Evolutionary conservation across 2,888 invertebrate species (phyloP), one percentile per base, ranked within the genome.

Genomic region (Pristionchus arcanus): DNA sequence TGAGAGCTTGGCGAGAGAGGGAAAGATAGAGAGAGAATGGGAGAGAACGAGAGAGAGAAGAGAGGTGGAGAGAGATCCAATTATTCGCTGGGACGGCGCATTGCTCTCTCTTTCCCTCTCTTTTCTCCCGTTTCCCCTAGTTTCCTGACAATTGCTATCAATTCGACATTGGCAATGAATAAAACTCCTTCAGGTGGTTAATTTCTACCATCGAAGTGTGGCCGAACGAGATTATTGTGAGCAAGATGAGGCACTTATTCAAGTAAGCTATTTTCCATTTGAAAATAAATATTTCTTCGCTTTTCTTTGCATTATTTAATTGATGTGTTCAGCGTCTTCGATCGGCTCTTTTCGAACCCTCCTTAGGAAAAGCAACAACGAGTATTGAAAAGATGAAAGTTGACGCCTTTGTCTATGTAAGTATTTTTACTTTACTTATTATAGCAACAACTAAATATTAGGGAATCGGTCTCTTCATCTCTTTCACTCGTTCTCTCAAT

Each of bases 191-290:
- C 28, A 81, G 81, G 49, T 28, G 0, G 16, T 81, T 28, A 49
- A 13, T 16, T 81, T 81, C 49, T 81, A 81, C 34, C 81, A 81
- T 53, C 81, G 81, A 81, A 49, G 7, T 11, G 19, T 81, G 1
- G 81, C 81, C 34, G 81, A 81, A n/a, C 49, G 81, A 13, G 81
- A 81, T 49, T 81, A 28, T n/a, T 49, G 49, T 81, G 49, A 28
- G 28, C 81, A 81, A 5, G 81, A 81, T 81, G 81, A 81, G 53
- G n/a, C 19, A 49, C 49, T 81, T 1, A 28, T 81, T 49, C 81
- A 13, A 28, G 81, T 81, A 16, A 28, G 81, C n/a, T 7, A 9
- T 34, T 34, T 34, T 71, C 21, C 5, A 2, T 9, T 34, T 31
- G 4, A 28, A 42, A 42, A 42, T 42, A 42, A 42, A 42, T 42